phyloP scores from a whole-genome alignment of 1,140 invertebrate species.

The Xylocopa sonorina region DNA sequence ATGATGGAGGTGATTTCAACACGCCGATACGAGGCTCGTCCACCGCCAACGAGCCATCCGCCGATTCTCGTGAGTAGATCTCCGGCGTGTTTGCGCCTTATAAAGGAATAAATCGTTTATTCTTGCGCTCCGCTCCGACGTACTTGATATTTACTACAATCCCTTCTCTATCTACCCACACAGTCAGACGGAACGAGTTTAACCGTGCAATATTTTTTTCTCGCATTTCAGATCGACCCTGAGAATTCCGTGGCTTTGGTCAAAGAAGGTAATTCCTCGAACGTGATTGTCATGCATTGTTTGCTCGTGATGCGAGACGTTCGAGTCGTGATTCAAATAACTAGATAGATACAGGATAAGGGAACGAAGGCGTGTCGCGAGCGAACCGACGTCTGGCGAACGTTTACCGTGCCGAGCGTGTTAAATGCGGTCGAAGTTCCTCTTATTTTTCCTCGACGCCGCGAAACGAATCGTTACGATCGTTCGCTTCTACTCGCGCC shows the following conservation, averaged over 20 bases:
- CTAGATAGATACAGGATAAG: slow-evolving; percentile 35
- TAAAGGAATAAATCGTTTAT: slow-evolving; percentile 19
- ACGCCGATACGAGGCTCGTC: slow-evolving; percentile 77
- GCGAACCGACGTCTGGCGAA: slow-evolving; percentile 12
- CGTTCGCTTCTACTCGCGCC: neutral
- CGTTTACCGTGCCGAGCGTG: neutral
- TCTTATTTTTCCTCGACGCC: slow-evolving; percentile 13
- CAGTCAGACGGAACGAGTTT: slow-evolving; percentile 6
- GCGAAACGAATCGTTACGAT: neutral
- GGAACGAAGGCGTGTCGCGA: slow-evolving; percentile 19
- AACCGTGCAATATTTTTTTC: slow-evolving; percentile 63
- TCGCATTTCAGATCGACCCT: slow-evolving; percentile 80
- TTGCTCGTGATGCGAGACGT: slow-evolving; percentile 1
- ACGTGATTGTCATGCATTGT: slow-evolving; percentile 38
- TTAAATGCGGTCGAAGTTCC: neutral
- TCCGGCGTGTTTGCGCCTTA: slow-evolving; percentile 10
- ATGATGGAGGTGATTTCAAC: slow-evolving; percentile 80
- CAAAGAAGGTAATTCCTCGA: slow-evolving; percentile 80
- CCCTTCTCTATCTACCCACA: neutral
- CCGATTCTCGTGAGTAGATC: slow-evolving; percentile 72
- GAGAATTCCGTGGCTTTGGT: slow-evolving; percentile 80
- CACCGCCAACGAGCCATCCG: slow-evolving; percentile 69
- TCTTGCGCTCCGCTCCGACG: neutral
- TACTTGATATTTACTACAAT: neutral
- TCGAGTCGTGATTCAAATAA: slow-evolving; percentile 42